Percentiles rank a stretch among this genome's conserved stretches.
phyloP scores from a whole-genome alignment of 2,797 vertebrate species.

The Pterois miles region DNA sequence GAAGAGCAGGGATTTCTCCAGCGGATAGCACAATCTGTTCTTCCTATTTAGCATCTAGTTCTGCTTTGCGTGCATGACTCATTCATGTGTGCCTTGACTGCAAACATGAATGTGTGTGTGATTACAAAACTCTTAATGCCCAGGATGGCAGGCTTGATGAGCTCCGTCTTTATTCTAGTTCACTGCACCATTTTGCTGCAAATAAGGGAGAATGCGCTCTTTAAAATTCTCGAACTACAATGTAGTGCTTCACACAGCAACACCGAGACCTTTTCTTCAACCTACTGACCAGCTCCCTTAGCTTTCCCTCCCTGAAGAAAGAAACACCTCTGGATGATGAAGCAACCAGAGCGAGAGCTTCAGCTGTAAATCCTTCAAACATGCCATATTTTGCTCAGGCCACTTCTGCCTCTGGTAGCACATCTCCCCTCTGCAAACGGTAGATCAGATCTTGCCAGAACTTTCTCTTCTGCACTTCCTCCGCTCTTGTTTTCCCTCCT shows the following conservation, averaged over 20 bases:
- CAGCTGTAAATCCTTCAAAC: slow-evolving; percentile 48
- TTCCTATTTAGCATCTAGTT: slow-evolving; percentile 23
- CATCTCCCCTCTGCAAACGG: slow-evolving; percentile 23
- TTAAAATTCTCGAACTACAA: slow-evolving; percentile 32
- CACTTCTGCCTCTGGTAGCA: slow-evolving; percentile 27
- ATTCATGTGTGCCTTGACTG: slow-evolving; percentile 14
- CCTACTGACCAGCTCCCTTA: slow-evolving; percentile 30
- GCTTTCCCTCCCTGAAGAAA: background rate
- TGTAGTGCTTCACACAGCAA: slow-evolving; percentile 15
- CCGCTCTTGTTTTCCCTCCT: slow-evolving; percentile 22
- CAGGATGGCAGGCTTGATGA: slow-evolving; percentile 4
- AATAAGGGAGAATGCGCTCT: slow-evolving; percentile 15
- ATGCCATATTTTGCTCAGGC: slow-evolving; percentile 40
- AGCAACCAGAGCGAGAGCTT: slow-evolving; percentile 14
- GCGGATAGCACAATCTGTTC: slow-evolving; percentile 53
- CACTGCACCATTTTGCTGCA: background rate
- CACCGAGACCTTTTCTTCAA: slow-evolving; percentile 40
- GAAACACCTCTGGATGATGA: slow-evolving; percentile 33
- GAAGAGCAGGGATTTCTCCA: slow-evolving; percentile 27
- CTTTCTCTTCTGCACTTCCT: slow-evolving; percentile 54
- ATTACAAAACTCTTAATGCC: slow-evolving; percentile 6
- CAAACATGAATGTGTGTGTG: background rate
- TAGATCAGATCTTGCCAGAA: slow-evolving; percentile 52
- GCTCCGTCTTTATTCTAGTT: slow-evolving; percentile 1
- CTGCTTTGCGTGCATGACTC: slow-evolving; percentile 36